Percentiles rank a stretch among this genome's conserved stretches.
Evolutionary conservation across 1,140 invertebrate species (phyloP).

Genomic region (Tetramorium parvispinum): DNA sequence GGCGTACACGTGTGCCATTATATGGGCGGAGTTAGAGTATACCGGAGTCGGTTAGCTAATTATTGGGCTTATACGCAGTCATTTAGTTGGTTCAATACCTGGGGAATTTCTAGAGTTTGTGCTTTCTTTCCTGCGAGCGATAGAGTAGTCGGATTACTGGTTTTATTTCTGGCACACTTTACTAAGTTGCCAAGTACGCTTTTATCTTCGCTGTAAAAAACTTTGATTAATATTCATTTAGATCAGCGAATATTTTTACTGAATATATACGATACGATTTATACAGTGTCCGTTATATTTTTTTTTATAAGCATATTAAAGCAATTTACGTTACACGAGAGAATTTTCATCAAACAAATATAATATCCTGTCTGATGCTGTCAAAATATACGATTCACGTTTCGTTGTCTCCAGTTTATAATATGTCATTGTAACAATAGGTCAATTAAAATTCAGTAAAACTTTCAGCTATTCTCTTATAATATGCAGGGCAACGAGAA

Average conservation of each 20-base stretch:
- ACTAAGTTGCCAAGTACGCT: background rate
- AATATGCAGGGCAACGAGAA: background rate
- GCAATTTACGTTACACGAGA: background rate
- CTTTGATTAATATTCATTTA: background rate
- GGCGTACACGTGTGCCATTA: conserved; percentile 46
- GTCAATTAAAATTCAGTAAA: conserved; percentile 7
- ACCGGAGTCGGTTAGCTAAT: conserved; percentile 49
- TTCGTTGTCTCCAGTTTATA: conserved; percentile 13
- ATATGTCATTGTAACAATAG: conserved; percentile 20
- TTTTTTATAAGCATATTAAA: conserved; percentile 5
- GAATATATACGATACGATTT: background rate
- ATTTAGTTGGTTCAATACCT: conserved; percentile 29
- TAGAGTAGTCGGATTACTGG: background rate
- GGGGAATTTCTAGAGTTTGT: background rate
- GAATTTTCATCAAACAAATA: background rate
- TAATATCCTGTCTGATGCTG: background rate
- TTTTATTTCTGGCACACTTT: background rate
- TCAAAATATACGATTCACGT: background rate
- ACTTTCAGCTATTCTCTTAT: background rate
- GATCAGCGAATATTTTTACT: too few relatives aligned
- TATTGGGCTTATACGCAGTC: conserved; percentile 42
- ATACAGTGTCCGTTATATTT: background rate
- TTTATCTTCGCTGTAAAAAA: background rate
- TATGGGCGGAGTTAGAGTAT: conserved; percentile 30
- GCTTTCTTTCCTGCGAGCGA: background rate